These are phyloP conservation scores for Melinaea menophilus DNA, from an alignment of 2,888 invertebrate species.

Conservation along the genomic window DNA sequence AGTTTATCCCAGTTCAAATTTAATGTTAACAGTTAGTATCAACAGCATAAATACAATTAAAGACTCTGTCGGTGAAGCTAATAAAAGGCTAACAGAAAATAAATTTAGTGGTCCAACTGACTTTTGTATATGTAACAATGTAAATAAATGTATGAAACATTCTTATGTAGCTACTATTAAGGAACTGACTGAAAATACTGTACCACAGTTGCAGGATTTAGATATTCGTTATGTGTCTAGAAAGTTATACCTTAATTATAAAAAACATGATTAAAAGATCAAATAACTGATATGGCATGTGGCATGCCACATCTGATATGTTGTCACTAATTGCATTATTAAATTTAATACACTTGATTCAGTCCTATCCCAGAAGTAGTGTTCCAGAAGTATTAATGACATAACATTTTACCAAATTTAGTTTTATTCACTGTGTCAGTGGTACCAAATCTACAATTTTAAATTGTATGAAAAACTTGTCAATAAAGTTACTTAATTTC, in stretches of 20 bases:
- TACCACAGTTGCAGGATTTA: slow-evolving; percentile 83
- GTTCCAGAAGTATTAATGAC: too few relatives aligned
- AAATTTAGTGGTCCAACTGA: slow-evolving; percentile 33
- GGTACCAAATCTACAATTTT: too few relatives aligned
- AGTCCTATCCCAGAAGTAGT: too few relatives aligned
- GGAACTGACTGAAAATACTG: slow-evolving; percentile 56
- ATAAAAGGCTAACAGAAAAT: slow-evolving; percentile 35
- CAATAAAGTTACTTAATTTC: too few relatives aligned
- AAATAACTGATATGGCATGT: neutral
- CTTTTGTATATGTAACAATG: slow-evolving; percentile 71
- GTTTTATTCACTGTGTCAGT: too few relatives aligned
- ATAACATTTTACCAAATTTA: too few relatives aligned
- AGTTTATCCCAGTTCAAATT: slow-evolving; percentile 90
- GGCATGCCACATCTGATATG: too few relatives aligned
- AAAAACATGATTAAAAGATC: slow-evolving; percentile 12
- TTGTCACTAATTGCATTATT: too few relatives aligned
- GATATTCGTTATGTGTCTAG: slow-evolving; percentile 83
- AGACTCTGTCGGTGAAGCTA: slow-evolving; percentile 71
- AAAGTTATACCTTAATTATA: slow-evolving; percentile 57
- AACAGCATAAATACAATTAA: slow-evolving; percentile 81
- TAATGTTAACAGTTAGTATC: slow-evolving; percentile 83
- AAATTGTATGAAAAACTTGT: too few relatives aligned
- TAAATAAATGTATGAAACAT: slow-evolving; percentile 65
- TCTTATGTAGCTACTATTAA: slow-evolving; percentile 54
- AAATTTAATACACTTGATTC: too few relatives aligned